Percentiles rank a stretch among this genome's conserved stretches.
Conservation (phyloP, 2,888 invertebrate genomes). For the Ligdia adustata region DNA sequence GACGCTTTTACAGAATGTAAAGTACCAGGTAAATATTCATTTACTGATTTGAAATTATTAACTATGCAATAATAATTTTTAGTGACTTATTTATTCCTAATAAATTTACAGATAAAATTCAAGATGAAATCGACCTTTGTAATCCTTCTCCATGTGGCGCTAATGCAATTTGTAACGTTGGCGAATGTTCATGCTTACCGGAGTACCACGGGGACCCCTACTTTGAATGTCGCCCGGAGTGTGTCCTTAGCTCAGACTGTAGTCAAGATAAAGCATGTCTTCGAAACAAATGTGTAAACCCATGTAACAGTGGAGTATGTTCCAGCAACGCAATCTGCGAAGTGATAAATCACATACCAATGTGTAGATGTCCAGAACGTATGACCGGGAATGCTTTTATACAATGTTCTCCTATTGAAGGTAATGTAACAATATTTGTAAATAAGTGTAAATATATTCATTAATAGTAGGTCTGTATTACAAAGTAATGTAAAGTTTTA, state of each 20-base stretch:
- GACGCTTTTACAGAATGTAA: slow-evolving; percentile 88
- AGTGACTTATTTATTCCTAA: neutral
- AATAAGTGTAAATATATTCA: too few species aligned
- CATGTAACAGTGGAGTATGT: slow-evolving; percentile 87
- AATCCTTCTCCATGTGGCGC: slow-evolving; percentile 88
- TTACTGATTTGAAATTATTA: too few species aligned
- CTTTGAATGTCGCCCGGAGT: slow-evolving; percentile 88
- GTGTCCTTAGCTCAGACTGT: slow-evolving; percentile 88
- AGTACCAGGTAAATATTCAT: slow-evolving; percentile 74
- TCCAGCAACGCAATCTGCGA: slow-evolving; percentile 88
- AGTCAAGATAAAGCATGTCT: slow-evolving; percentile 86
- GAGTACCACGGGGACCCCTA: slow-evolving; percentile 88
- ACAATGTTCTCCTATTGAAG: slow-evolving; percentile 79
- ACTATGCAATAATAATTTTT: too few species aligned
- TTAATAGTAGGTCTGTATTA: neutral
- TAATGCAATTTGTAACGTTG: slow-evolving; percentile 84
- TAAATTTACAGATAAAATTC: slow-evolving; percentile 50
- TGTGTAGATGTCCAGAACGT: slow-evolving; percentile 87
- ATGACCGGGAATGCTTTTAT: slow-evolving; percentile 88
- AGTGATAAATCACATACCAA: slow-evolving; percentile 88
- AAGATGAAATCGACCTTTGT: slow-evolving; percentile 80
- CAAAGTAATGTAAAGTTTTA: neutral
- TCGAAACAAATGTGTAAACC: slow-evolving; percentile 87
- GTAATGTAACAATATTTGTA: too few species aligned
- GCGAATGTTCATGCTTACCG: slow-evolving; percentile 84